phyloP scores from a whole-genome alignment of 2,888 invertebrate genomes.

The Coenonympha glycerion region DNA sequence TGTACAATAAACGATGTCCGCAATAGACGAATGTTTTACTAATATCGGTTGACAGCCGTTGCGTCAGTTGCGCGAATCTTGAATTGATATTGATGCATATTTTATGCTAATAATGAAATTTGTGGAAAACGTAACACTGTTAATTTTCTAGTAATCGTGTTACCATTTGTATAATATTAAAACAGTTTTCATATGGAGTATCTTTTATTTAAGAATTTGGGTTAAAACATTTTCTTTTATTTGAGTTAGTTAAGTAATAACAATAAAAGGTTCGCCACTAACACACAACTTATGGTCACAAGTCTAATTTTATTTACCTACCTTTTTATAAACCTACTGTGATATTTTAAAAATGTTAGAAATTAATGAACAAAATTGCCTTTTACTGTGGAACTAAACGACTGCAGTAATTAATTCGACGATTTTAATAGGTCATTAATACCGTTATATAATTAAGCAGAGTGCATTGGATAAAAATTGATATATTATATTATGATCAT shows the following conservation, averaged over 20 bases:
- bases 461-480: slow-evolving; percentile 64
- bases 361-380: background rate
- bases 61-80: slow-evolving; percentile 53
- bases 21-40: slow-evolving; percentile 60
- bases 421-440: slow-evolving; percentile 54
- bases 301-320: too few relatives aligned
- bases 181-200: background rate
- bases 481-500: slow-evolving; percentile 61
- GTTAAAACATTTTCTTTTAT: background rate
- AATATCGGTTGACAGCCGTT: slow-evolving; percentile 58
- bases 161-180: slow-evolving; percentile 5
- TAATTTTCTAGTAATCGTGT: slow-evolving; percentile 15
- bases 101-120: slow-evolving; percentile 61
- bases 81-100: slow-evolving; percentile 59
- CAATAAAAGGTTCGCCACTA: too few relatives aligned
- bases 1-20: slow-evolving; percentile 60
- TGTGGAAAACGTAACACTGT: slow-evolving; percentile 42
- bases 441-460: slow-evolving; percentile 66
- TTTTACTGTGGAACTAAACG: background rate
- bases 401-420: background rate
- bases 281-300: too few relatives aligned
- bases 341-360: background rate
- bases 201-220: background rate
- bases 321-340: too few relatives aligned
- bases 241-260: background rate